Conservation (phyloP, 2,888 invertebrate species). For the Phortica okadai region DNA sequence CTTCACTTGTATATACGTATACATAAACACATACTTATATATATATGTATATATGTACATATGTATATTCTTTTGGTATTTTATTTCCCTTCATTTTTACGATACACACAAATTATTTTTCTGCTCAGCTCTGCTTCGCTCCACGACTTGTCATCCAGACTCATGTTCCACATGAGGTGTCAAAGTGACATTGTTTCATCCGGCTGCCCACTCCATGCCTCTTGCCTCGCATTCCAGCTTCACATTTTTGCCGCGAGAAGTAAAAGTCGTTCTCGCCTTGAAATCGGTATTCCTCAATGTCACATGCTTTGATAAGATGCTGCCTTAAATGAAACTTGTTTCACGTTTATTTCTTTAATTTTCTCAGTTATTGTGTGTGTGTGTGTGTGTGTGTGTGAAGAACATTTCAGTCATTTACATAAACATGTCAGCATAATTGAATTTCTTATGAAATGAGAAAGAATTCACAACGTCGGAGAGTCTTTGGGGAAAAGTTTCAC, state of each 20-base stretch:
- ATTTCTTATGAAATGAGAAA: slow-evolving; percentile 44
- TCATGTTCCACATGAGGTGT: background rate
- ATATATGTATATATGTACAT: no score
- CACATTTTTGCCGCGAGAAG: background rate
- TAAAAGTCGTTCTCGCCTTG: background rate
- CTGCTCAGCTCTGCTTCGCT: background rate
- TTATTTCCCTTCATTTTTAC: no score
- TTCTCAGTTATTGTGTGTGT: slow-evolving; percentile 5
- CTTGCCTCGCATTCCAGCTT: background rate
- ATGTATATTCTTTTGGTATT: no score
- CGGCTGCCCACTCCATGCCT: background rate
- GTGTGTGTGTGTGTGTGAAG: background rate
- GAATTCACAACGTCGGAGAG: background rate
- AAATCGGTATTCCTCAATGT: slow-evolving; percentile 5
- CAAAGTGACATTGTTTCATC: slow-evolving; percentile 30
- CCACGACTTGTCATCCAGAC: background rate
- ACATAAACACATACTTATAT: no score
- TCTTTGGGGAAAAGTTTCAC: background rate
- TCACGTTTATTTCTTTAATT: slow-evolving; percentile 3
- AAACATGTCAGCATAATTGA: slow-evolving; percentile 46
- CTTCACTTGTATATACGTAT: no score
- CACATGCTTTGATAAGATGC: slow-evolving; percentile 30
- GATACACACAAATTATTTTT: background rate
- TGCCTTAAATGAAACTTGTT: slow-evolving; percentile 11
- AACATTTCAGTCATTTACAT: slow-evolving; percentile 36